phyloP scores from a whole-genome alignment of 2,797 vertebrate species.

The Eospalax fontanierii region DNA sequence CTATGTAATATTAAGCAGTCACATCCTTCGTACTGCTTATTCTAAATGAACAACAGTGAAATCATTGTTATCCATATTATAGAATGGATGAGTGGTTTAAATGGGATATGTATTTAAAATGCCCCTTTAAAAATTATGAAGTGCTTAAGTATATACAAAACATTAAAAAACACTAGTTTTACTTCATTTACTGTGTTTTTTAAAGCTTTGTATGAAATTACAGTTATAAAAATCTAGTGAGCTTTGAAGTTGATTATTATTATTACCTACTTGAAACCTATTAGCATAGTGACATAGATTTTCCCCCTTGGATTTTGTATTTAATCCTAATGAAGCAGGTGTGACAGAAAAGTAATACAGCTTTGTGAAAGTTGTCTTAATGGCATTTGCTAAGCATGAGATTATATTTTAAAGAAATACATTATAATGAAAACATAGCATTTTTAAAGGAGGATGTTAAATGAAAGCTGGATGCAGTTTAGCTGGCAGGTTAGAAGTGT shows the following conservation, averaged over 20 bases:
- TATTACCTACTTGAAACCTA: slow-evolving; percentile 46
- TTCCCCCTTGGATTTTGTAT: slow-evolving; percentile 52
- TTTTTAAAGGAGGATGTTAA: neutral
- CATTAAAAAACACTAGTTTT: neutral
- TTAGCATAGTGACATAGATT: neutral
- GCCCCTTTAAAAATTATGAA: slow-evolving; percentile 6
- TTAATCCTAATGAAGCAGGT: slow-evolving; percentile 2
- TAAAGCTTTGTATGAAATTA: slow-evolving; percentile 61
- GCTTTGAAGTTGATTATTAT: slow-evolving; percentile 47
- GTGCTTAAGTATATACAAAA: slow-evolving; percentile 35
- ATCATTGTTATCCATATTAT: neutral
- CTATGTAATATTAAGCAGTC: slow-evolving; percentile 1
- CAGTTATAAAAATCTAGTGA: slow-evolving; percentile 46
- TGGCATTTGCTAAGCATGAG: neutral
- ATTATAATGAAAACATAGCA: neutral
- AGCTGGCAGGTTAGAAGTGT: slow-evolving; percentile 11
- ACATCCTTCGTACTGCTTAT: neutral
- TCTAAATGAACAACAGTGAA: slow-evolving; percentile 4
- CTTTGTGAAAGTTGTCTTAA: slow-evolving; percentile 17
- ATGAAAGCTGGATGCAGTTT: slow-evolving; percentile 5
- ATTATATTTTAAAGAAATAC: slow-evolving; percentile 2
- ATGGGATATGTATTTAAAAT: slow-evolving; percentile 26
- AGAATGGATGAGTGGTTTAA: slow-evolving; percentile 54
- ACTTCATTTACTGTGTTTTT: neutral
- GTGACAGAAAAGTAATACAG: slow-evolving; percentile 53